Percentiles rank a stretch among this genome's conserved stretches.
Evolutionary conservation across 2,888 invertebrate genomes (phyloP).

Genomic region (Nephrotoma guestfalica): DNA sequence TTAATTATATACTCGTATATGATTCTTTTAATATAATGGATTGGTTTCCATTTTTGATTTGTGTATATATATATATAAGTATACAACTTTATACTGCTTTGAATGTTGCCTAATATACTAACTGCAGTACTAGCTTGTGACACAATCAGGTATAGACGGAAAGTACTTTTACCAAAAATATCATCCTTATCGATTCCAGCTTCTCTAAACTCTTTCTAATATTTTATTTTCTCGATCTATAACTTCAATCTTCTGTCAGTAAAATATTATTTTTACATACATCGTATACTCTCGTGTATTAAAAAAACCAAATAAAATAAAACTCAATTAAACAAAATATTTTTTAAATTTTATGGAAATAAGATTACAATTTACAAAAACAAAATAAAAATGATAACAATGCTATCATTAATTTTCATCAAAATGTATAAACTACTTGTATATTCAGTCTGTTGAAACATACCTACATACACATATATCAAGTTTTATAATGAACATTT

Average conservation of each 20-base stretch:
- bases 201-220: no score
- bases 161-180: no score
- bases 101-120: no score
- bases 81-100: no score
- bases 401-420: neutral
- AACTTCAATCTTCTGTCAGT: neutral
- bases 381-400: neutral
- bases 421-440: neutral
- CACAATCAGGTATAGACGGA: no score
- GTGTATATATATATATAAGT: no score
- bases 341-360: neutral
- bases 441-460: neutral
- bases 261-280: neutral
- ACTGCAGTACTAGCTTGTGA: no score
- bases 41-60: neutral
- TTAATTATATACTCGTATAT: neutral
- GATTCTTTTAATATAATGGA: neutral
- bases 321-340: neutral
- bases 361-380: neutral
- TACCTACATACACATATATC: neutral
- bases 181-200: no score
- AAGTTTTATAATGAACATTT: neutral
- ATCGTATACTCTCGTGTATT: neutral
- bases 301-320: neutral
- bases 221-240: no score